Evolutionary conservation across 2,888 invertebrate species (phyloP).

Genomic region (Matsumyia berberina): DNA sequence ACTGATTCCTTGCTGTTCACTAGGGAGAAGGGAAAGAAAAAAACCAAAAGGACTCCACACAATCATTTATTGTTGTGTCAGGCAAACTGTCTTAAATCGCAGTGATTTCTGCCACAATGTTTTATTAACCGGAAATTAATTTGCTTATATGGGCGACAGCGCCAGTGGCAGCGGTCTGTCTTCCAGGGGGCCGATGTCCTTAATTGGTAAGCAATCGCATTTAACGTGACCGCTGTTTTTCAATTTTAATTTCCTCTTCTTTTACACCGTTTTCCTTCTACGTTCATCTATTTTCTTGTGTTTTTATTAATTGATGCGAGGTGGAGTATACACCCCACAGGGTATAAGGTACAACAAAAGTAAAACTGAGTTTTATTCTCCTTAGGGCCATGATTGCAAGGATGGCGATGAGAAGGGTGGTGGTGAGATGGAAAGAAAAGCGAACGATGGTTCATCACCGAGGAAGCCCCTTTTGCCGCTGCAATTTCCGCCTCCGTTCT

Average conservation of each 20-base stretch:
- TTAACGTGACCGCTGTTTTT: slow-evolving; percentile 53
- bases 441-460: slow-evolving; percentile 18
- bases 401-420: not conserved
- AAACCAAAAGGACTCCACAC: slow-evolving; percentile 21
- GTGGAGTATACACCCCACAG: not conserved
- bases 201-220: slow-evolving; percentile 57
- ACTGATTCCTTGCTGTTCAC: no score
- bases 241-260: slow-evolving; percentile 41
- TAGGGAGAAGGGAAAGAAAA: no score
- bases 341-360: not conserved
- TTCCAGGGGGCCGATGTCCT: slow-evolving; percentile 35
- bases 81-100: slow-evolving; percentile 65
- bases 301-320: slow-evolving; percentile 44
- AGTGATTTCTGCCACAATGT: slow-evolving; percentile 67
- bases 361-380: not conserved
- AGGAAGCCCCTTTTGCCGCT: slow-evolving; percentile 26
- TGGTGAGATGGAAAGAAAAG: slow-evolving; percentile 19
- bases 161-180: not conserved
- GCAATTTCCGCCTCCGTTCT: slow-evolving; percentile 35
- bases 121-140: slow-evolving; percentile 73
- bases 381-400: not conserved
- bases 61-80: slow-evolving; percentile 69
- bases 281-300: slow-evolving; percentile 21
- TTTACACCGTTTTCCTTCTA: not conserved
- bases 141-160: slow-evolving; percentile 49